Conservation (phyloP, 2,113 vertebrate species). For the Alligator mississippiensis region DNA sequence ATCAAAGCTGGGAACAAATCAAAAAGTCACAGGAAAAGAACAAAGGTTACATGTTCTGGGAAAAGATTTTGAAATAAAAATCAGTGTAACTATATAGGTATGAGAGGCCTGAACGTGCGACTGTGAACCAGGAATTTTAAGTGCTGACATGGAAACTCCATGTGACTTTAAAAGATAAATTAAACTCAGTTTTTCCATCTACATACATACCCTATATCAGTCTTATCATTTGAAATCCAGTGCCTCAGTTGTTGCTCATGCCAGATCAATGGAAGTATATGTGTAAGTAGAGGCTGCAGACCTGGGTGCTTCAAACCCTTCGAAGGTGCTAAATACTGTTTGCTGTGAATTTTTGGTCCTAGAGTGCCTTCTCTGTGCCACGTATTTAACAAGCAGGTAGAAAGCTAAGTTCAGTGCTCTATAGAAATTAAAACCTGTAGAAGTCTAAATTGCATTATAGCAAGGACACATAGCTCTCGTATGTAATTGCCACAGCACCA, state of each 20-base stretch:
- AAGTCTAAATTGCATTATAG: not conserved
- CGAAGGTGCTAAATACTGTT: not conserved
- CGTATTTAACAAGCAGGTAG: not conserved
- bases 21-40: not conserved
- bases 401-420: not conserved
- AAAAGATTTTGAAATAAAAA: not conserved
- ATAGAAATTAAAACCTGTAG: not conserved
- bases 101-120: not conserved
- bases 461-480: too few species aligned
- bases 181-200: conserved; percentile 1
- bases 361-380: not conserved
- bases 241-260: not conserved
- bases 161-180: not conserved
- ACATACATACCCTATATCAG: not conserved
- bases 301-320: not conserved
- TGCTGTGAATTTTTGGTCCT: not conserved
- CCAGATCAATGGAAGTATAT: not conserved
- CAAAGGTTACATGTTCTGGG: not conserved
- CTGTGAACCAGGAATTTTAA: not conserved
- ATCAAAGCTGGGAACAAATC: conserved; percentile 34
- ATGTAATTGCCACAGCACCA: not conserved
- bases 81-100: not conserved
- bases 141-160: not conserved
- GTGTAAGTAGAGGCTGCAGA: not conserved
- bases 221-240: not conserved